Base-by-base conservation (phyloP, 2,888 invertebrate species). In the Drosophila macrospina region DNA sequence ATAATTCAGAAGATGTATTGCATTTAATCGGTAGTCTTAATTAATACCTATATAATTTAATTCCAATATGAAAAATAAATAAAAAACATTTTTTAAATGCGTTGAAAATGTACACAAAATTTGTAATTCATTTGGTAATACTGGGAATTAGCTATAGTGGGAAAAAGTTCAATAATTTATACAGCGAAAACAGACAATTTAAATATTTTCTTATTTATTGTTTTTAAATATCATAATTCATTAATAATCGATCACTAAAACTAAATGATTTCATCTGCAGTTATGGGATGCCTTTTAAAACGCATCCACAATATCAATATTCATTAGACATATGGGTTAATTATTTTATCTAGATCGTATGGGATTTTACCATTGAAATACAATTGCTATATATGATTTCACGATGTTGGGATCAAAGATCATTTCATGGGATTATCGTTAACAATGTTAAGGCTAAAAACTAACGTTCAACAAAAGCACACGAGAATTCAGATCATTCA, bases 21-120 rank as follows among this genome's bases (percentile, higher is more conserved):
- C 82, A 82, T 87, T 82, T 82, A 85, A 85, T 81, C 82, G 69
- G 79, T 82, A 82, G 82, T 70, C 50, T 73, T 82, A 87, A 84
- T 82, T 78, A 69, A 81, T 74, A 74, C 56, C 62, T 69, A 74
- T 74, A 78, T 83, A 80, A 86, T 74, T 83, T 81, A 86, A 81
- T 65, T 75, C 60, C 74, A 60, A 73, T 57, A 77, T 74, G 78
- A 77, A 63, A 80, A 73, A 78, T 15, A 74, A 20, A 20, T 20
- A 7, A 32, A 55, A 55, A 24, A 51, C 41, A 51, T 42, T 83
- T 82, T 78, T 82, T 69, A 76, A 80, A 80, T 86, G 86, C 65
- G 83, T 86, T 86, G 39, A 73, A 59, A 37, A 42, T 34, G 4
- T 28, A 8, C 26, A 6, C 1, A 28, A 28, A 28, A 5, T 5